These are phyloP conservation scores for Aporophyla nigra DNA, from an alignment of 2,888 invertebrate species.

Conservation along the genomic window DNA sequence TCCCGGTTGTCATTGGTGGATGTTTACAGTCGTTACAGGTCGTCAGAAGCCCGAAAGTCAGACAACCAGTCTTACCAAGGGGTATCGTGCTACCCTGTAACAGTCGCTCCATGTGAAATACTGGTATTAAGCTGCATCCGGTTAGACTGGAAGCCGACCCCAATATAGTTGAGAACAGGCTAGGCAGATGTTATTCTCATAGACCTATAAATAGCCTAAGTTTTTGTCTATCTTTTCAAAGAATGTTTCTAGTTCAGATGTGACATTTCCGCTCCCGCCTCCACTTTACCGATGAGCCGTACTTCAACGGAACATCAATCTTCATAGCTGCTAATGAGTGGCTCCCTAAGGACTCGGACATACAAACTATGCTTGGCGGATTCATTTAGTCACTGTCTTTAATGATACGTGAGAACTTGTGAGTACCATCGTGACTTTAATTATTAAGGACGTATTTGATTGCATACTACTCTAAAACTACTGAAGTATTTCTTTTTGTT, in stretches of 20 bases:
- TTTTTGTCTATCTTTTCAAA: constrained; percentile 12
- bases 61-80: too few relatives aligned
- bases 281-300: constrained; percentile 44
- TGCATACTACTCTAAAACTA: not conserved
- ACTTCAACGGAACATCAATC: constrained; percentile 52
- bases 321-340: constrained; percentile 58
- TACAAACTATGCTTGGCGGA: constrained; percentile 14
- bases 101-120: too few relatives aligned
- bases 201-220: constrained; percentile 8
- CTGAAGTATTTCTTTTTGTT: not conserved
- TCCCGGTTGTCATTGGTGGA: too few relatives aligned
- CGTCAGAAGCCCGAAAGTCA: too few relatives aligned
- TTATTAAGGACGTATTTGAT: not conserved
- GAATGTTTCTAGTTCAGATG: constrained; percentile 19
- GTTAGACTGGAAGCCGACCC: too few relatives aligned
- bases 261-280: constrained; percentile 39
- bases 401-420: not conserved
- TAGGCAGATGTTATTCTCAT: not conserved
- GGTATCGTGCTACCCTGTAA: too few relatives aligned
- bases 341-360: constrained; percentile 47
- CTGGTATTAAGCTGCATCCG: too few relatives aligned
- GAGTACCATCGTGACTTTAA: not conserved
- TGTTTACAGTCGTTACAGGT: too few relatives aligned
- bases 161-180: too few relatives aligned
- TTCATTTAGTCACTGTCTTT: not conserved